phyloP scores from a whole-genome alignment of 2,797 vertebrate species.

The Crenuchus spilurus region DNA sequence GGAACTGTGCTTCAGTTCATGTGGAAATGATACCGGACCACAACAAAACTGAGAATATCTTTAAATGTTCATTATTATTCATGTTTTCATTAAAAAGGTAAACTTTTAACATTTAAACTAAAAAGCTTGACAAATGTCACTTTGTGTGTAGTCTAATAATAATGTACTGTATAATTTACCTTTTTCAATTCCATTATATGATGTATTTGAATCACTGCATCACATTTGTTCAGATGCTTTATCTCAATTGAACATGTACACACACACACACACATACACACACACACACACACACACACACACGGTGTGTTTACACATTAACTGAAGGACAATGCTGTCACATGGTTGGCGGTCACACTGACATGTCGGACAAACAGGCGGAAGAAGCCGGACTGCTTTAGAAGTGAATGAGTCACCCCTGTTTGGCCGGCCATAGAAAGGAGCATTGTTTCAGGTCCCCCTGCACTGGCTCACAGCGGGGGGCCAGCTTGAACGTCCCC shows the following conservation, averaged over 20 bases:
- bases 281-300: background rate
- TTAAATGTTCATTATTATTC: too few relatives aligned
- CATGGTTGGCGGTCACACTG: conserved; percentile 19
- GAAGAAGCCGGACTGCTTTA: conserved; percentile 38
- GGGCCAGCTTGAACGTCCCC: conserved; percentile 29
- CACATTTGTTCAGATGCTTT: background rate
- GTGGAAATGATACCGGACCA: background rate
- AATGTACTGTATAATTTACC: too few relatives aligned
- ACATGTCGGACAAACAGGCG: conserved; percentile 34
- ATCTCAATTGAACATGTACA: background rate
- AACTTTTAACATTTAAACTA: too few relatives aligned
- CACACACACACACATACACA: background rate
- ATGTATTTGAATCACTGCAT: too few relatives aligned
- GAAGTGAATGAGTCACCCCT: conserved; percentile 44
- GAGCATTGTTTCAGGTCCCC: conserved; percentile 51
- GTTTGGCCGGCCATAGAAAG: conserved; percentile 36
- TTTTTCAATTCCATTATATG: too few relatives aligned
- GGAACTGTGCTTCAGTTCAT: background rate
- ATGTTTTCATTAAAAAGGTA: too few relatives aligned
- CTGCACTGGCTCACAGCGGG: conserved; percentile 14
- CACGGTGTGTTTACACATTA: conserved; percentile 7
- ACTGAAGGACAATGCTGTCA: background rate
- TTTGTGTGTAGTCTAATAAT: too few relatives aligned
- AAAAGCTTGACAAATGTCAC: too few relatives aligned
- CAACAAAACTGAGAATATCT: too few relatives aligned